Evolutionary conservation across 2,888 invertebrate genomes (phyloP).

Genomic region (Gonocerus acuteangulatus): DNA sequence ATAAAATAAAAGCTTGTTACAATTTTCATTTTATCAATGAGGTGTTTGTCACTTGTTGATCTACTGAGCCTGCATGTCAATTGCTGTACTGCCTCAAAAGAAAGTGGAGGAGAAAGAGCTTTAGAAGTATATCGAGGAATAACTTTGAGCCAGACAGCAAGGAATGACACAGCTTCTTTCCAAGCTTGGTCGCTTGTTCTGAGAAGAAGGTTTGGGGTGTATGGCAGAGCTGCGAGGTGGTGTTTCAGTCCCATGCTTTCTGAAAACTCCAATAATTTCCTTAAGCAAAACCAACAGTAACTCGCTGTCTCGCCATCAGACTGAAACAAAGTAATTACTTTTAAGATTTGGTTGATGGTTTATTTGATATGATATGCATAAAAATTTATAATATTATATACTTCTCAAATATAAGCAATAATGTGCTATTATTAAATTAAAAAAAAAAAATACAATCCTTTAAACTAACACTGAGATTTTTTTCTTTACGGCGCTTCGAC

Average conservation of each 20-base stretch:
- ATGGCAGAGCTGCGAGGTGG: slow-evolving; percentile 18
- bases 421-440: too few relatives aligned
- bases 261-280: slow-evolving; percentile 11
- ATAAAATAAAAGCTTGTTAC: neutral
- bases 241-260: neutral
- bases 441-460: too few relatives aligned
- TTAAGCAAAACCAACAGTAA: slow-evolving; percentile 25
- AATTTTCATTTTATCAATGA: neutral
- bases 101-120: neutral
- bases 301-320: neutral
- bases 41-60: neutral
- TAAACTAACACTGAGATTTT: too few relatives aligned
- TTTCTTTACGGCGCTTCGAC: too few relatives aligned
- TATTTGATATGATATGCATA: neutral
- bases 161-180: slow-evolving; percentile 9
- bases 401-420: too few relatives aligned
- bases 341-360: neutral
- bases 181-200: neutral
- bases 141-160: slow-evolving; percentile 12
- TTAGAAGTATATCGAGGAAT: neutral
- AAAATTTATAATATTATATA: neutral
- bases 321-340: neutral
- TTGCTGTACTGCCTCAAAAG: neutral
- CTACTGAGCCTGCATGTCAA: neutral
- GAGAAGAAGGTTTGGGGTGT: slow-evolving; percentile 15